Evolutionary conservation across 1,140 invertebrate genomes (phyloP).

Genomic region (Drosophila ficusphila): DNA sequence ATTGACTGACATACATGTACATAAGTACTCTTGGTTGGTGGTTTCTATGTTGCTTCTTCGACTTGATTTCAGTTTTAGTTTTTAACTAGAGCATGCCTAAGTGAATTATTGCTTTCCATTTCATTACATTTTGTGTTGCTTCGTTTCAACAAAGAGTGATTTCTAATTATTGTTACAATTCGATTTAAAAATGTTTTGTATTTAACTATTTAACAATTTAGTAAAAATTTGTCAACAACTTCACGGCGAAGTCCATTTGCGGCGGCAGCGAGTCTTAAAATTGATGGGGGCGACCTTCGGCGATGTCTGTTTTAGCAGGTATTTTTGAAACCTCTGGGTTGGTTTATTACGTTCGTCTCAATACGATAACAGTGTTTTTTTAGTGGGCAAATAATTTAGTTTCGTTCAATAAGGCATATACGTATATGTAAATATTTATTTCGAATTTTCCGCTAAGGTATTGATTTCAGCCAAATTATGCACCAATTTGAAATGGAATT

Average conservation of each 20-base stretch:
- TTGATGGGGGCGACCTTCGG: conserved; percentile 10
- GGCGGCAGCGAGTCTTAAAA: conserved; percentile 12
- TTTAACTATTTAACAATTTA: conserved; percentile 80
- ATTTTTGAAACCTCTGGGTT: conserved; percentile 82
- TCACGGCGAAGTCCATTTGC: conserved; percentile 36
- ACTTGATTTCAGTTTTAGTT: conserved; percentile 57
- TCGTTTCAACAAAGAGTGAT: conserved; percentile 45
- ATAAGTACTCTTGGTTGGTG: conserved; percentile 51
- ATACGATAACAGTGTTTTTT: conserved; percentile 25
- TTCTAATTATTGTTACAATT: conserved; percentile 82
- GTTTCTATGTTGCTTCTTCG: conserved; percentile 54
- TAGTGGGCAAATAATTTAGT: conserved; percentile 55
- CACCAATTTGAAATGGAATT: conserved; percentile 60
- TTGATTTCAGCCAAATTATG: conserved; percentile 66
- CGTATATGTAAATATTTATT: conserved; percentile 58
- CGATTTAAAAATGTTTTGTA: conserved; percentile 70
- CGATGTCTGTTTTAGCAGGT: conserved; percentile 70
- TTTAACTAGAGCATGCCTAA: conserved; percentile 73
- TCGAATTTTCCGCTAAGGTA: conserved; percentile 44
- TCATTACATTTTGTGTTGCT: conserved; percentile 50
- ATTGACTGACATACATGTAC: conserved; percentile 48
- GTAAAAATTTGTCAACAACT: conserved; percentile 79
- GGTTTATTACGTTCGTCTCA: conserved; percentile 37
- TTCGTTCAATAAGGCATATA: conserved; percentile 63
- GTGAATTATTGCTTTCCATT: conserved; percentile 78